Evolutionary conservation across 2,888 invertebrate species (phyloP).

Genomic region (Parnassius apollo): DNA sequence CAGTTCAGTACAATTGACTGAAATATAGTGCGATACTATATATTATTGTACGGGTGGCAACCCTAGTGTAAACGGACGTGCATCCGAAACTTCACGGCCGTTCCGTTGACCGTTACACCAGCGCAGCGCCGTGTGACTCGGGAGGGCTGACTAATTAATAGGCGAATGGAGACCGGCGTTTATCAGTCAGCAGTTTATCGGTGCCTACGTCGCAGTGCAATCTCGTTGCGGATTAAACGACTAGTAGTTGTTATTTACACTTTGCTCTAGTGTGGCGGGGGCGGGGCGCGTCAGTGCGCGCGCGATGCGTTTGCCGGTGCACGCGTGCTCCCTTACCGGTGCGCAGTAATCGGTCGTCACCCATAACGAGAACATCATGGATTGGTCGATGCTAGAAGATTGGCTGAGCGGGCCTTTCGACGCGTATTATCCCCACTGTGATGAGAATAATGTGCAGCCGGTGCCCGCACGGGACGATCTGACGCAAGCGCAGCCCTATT

Average conservation of each 20-base stretch:
- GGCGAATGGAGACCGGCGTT: slow-evolving; percentile 1
- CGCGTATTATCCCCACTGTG: slow-evolving; percentile 39
- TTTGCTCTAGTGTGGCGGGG: slow-evolving; percentile 53
- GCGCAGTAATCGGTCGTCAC: slow-evolving; percentile 43
- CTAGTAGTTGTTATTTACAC: slow-evolving; percentile 65
- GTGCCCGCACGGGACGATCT: slow-evolving; percentile 29
- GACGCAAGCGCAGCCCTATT: slow-evolving; percentile 35
- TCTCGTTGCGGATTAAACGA: slow-evolving; percentile 53
- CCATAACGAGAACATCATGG: slow-evolving; percentile 26
- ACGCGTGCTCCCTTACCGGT: slow-evolving; percentile 47
- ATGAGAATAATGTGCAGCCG: slow-evolving; percentile 32
- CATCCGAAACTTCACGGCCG: too few relatives aligned
- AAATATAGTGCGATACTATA: too few relatives aligned
- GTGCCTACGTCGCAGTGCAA: slow-evolving; percentile 9
- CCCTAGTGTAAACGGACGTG: too few relatives aligned
- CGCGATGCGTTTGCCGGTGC: slow-evolving; percentile 57
- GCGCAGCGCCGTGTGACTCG: background rate
- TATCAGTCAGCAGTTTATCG: slow-evolving; percentile 1
- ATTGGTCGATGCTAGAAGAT: slow-evolving; percentile 3
- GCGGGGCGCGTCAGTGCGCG: slow-evolving; percentile 55
- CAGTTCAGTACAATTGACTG: too few relatives aligned
- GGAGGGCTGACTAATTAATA: slow-evolving; percentile 14
- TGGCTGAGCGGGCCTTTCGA: slow-evolving; percentile 34
- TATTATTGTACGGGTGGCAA: too few relatives aligned
- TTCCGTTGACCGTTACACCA: background rate